Evolutionary conservation across 2,797 vertebrate genomes (phyloP).

Genomic region (Lepilemur septentrionalis): DNA sequence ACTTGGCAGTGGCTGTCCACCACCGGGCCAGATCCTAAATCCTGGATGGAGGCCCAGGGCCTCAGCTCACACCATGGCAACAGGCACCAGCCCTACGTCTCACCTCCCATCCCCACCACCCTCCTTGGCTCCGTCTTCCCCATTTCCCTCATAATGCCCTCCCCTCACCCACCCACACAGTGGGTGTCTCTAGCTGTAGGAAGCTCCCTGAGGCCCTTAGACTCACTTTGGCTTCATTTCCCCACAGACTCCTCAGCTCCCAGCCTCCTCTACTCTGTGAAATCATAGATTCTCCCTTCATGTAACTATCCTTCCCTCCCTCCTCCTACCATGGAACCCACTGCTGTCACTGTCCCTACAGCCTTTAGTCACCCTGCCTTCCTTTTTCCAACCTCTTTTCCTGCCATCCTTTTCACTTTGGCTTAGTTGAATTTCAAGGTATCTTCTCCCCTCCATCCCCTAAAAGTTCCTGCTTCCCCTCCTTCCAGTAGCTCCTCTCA

Average conservation of each 20-base stretch:
- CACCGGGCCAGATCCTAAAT: slow-evolving; percentile 55
- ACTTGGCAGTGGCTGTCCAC: slow-evolving; percentile 51
- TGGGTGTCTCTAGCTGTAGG: not conserved
- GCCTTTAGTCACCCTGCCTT: not conserved
- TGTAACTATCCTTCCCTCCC: not conserved
- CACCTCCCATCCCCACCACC: not conserved
- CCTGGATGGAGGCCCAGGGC: slow-evolving; percentile 63
- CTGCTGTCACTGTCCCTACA: not conserved
- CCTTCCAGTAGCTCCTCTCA: not conserved
- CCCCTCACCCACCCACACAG: not conserved
- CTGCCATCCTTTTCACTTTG: not conserved
- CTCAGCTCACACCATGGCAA: slow-evolving; percentile 48
- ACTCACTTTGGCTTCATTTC: not conserved
- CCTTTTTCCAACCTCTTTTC: not conserved
- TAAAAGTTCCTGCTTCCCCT: not conserved
- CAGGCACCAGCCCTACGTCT: not conserved
- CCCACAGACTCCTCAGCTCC: not conserved
- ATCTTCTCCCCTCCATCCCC: not conserved
- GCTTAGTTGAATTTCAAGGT: not conserved
- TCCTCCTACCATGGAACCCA: not conserved
- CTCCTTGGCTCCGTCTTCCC: not conserved
- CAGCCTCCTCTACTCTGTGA: not conserved
- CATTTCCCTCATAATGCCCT: not conserved
- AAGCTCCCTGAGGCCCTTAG: not conserved
- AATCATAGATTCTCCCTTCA: not conserved